A percentile compares a stretch with the other conserved stretches of the same genome.
These are phyloP conservation scores for Paraescarpia echinospica DNA, from an alignment of 1,140 invertebrate species.

Conservation along the genomic window DNA sequence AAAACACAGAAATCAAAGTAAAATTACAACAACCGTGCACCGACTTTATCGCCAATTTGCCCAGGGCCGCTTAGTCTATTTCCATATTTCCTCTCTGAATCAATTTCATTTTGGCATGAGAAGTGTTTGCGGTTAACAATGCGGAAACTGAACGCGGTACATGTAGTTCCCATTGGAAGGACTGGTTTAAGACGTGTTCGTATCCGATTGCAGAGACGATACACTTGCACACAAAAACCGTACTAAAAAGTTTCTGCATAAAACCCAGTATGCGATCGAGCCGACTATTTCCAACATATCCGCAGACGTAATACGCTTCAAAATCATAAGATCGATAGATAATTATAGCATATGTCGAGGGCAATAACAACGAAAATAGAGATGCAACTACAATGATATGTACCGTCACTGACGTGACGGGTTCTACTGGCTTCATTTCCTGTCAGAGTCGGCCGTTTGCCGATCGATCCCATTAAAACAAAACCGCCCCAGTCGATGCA, in stretches of 20 bases:
- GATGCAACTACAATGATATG: neutral
- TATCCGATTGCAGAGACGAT: neutral
- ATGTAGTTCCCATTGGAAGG: neutral
- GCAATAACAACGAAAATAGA: neutral
- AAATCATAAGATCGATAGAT: neutral
- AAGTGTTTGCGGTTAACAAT: neutral
- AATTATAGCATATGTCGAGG: neutral
- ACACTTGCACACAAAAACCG: neutral
- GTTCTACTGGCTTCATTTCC: neutral
- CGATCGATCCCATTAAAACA: neutral
- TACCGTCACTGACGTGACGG: neutral
- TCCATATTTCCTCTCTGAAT: neutral
- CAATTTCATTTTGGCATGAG: neutral
- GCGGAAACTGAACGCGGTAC: neutral
- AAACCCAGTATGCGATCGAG: neutral
- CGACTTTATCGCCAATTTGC: neutral
- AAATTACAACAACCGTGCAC: neutral
- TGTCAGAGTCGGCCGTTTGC: neutral
- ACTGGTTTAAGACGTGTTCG: neutral
- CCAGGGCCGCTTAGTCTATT: neutral
- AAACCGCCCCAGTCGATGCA: neutral
- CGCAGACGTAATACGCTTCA: neutral
- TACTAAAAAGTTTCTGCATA: neutral
- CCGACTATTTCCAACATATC: neutral
- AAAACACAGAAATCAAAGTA: neutral